Evolutionary conservation across 1,140 invertebrate genomes (phyloP), one percentile per base, ranked within the genome.

Genomic region (Aporrectodea caliginosa): DNA sequence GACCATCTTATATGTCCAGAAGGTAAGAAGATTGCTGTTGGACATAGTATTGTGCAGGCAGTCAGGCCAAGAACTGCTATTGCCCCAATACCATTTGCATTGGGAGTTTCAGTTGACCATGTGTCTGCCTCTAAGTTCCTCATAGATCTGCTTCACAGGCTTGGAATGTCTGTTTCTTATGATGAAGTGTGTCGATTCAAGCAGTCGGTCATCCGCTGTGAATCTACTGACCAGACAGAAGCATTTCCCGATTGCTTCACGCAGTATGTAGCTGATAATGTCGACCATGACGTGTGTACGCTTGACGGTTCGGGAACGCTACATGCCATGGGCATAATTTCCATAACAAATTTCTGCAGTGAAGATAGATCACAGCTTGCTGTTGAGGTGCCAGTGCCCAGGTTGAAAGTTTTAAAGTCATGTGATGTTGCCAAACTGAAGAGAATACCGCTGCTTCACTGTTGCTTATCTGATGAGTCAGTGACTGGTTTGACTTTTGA

Each of bases 251-350:
- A 68, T 68, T 68, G 14, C 27, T 68, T 68, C 58, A 68, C 58
- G 27, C 58, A 68, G 58, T 68, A 27, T 14, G 76, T 84, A 73
- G 84, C 83, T 29, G 83, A 84, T 70, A 85, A 85, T 77, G 84
- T 84, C 16, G 82, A 85, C 73, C 83, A 84, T 75, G 84, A 85
- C 69, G 68, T 82, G 29, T 1, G 69, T 16, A 85, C 84, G 1
- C 14, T 85, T 1, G 84, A 85, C 80, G 84, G 85, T 16, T 69
- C 81, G 27, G 80, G 78, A n/a, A 85, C 83, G 16, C 84, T 86
- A 78, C 84, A 86, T 82, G 82, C 82, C 0, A 84, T 85, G 84
- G 84, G 84, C 0, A 83, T 85, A n/a, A 84, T 86, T 22, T 82
- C 79, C 22, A 68, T 68, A 27, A 68, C 58, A 68, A n/a, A n/a